Evolutionary conservation across 2,888 invertebrate species (phyloP).

Genomic region (Ennomos erosarius): DNA sequence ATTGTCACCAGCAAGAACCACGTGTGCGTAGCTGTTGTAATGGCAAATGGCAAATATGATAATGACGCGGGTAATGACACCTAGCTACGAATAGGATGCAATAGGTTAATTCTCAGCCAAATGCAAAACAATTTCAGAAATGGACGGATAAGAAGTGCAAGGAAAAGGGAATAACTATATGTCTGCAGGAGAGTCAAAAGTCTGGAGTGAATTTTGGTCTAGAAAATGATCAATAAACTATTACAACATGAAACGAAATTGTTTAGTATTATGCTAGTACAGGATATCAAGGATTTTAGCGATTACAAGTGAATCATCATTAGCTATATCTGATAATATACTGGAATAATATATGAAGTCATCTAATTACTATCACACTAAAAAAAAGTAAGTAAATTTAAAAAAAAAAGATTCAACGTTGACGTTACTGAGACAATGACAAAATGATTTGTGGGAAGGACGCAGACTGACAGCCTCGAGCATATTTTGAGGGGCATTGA

Average conservation of each 20-base stretch:
- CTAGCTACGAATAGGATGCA: conserved; percentile 3
- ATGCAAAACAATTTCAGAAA: not conserved
- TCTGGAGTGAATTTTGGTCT: not conserved
- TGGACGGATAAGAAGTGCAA: no score
- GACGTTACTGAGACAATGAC: no score
- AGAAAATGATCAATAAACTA: conserved; percentile 1
- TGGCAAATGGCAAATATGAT: conserved; percentile 56
- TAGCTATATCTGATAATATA: conserved; percentile 11
- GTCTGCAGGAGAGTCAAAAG: no score
- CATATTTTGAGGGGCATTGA: conserved; percentile 36
- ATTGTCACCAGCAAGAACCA: conserved; percentile 57
- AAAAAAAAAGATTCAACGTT: no score
- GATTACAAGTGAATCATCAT: conserved; percentile 33
- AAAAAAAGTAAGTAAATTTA: no score
- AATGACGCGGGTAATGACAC: conserved; percentile 48
- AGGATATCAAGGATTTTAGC: conserved; percentile 17
- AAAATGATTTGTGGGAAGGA: conserved; percentile 4
- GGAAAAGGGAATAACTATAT: no score
- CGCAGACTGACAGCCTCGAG: conserved; percentile 14
- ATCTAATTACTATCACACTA: no score
- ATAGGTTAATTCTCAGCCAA: not conserved
- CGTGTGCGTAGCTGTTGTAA: conserved; percentile 60
- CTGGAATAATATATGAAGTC: conserved; percentile 9
- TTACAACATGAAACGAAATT: conserved; percentile 25
- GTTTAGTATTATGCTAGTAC: conserved; percentile 23